phyloP scores from a whole-genome alignment of 1,140 invertebrate species.

The Saxidomus purpurata region DNA sequence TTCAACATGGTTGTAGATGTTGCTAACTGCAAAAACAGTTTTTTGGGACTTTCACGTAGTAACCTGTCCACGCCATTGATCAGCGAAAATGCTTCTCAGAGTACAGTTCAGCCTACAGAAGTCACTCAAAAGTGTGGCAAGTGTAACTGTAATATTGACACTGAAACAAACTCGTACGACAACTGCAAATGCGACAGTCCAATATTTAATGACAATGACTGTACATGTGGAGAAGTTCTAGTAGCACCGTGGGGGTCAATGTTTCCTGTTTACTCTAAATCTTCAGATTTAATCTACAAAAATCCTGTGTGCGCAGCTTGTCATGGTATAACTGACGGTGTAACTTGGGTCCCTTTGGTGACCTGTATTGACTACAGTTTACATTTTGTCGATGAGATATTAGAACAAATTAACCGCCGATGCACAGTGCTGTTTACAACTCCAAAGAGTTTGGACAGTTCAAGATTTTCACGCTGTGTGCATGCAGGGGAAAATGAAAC shows the following conservation, averaged over 20 bases:
- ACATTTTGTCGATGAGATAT: not conserved
- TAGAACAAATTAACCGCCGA: not conserved
- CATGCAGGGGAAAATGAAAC: not conserved
- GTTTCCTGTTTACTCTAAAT: not conserved
- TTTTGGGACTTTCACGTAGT: not conserved
- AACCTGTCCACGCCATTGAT: no score
- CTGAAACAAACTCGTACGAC: no score
- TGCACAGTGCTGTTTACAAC: not conserved
- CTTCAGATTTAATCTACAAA: not conserved
- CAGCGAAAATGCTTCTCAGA: no score
- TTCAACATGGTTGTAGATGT: not conserved
- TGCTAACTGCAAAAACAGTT: not conserved
- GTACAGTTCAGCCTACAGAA: no score
- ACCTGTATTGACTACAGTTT: not conserved
- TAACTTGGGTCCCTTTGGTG: not conserved
- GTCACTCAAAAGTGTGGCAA: not conserved
- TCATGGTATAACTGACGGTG: not conserved
- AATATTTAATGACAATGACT: not conserved
- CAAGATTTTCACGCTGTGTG: not conserved
- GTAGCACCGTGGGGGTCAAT: not conserved
- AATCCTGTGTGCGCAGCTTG: not conserved
- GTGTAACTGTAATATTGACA: not conserved
- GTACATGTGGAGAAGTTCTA: not conserved
- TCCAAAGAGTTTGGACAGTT: not conserved
- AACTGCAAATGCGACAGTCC: not conserved